Evolutionary conservation across 1,140 invertebrate genomes (phyloP).

Genomic region (Pogonomyrmex californicus): DNA sequence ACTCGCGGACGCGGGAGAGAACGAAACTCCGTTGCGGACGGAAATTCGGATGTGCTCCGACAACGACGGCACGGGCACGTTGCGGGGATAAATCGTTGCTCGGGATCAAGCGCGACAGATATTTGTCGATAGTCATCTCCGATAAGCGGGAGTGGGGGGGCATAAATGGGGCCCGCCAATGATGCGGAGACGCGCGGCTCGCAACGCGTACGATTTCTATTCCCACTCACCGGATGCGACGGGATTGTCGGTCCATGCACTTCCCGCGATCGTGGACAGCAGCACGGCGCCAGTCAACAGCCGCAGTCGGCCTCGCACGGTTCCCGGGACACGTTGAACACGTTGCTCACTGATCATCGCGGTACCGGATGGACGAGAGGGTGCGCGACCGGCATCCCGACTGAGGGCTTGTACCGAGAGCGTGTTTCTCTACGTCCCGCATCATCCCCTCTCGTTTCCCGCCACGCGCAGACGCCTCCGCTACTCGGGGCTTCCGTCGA

Average conservation of each 20-base stretch:
- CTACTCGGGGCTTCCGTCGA: slow-evolving; percentile 39
- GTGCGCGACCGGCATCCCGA: slow-evolving; percentile 86
- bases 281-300: slow-evolving; percentile 66
- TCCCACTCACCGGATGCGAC: slow-evolving; percentile 83
- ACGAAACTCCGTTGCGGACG: background rate
- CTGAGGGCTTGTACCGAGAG: slow-evolving; percentile 80
- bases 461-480: slow-evolving; percentile 68
- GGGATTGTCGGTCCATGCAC: slow-evolving; percentile 79
- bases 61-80: background rate
- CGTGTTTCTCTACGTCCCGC: slow-evolving; percentile 73
- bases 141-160: too few species aligned
- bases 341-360: slow-evolving; percentile 82
- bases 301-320: slow-evolving; percentile 64
- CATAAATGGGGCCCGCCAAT: background rate
- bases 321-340: slow-evolving; percentile 71
- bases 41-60: background rate
- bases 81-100: background rate
- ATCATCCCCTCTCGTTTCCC: slow-evolving; percentile 65
- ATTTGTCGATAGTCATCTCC: background rate
- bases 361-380: slow-evolving; percentile 76
- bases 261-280: slow-evolving; percentile 68
- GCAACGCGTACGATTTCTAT: background rate
- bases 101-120: background rate
- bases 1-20: slow-evolving; percentile 13
- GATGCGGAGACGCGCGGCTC: background rate